Conservation (phyloP, 2,113 vertebrate genomes). For the Myiagra hebetior region DNA sequence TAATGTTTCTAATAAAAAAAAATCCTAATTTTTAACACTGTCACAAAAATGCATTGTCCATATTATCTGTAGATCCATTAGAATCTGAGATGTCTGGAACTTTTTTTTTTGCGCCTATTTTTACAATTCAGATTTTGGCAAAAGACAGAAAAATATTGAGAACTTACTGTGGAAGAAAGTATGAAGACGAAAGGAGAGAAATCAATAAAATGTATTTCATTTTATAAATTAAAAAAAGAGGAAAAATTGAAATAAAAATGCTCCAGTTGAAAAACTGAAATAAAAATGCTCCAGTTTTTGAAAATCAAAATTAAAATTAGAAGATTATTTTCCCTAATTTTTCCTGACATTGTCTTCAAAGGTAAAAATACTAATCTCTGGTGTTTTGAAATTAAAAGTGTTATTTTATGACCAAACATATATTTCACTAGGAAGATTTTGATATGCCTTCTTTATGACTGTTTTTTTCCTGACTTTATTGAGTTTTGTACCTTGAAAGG, state of each 20-base stretch:
- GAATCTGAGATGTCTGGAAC: not conserved
- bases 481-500: not conserved
- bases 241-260: not conserved
- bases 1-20: not conserved
- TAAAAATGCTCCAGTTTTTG: not conserved
- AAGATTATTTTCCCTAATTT: not conserved
- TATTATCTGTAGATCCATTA: not conserved
- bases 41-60: not conserved
- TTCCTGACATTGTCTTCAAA: not conserved
- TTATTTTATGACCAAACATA: not conserved
- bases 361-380: not conserved
- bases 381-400: not conserved
- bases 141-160: not conserved
- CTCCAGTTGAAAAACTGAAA: not conserved
- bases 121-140: not conserved
- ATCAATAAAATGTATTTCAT: not conserved
- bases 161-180: not conserved
- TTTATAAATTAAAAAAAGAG: not conserved
- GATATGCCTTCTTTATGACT: not conserved
- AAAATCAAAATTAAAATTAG: not conserved
- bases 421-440: not conserved
- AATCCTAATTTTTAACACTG: not conserved
- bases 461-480: not conserved
- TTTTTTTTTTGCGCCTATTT: not conserved
- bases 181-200: not conserved